phyloP scores from a whole-genome alignment of 2,888 invertebrate species.

The Tenthredo amoena region DNA sequence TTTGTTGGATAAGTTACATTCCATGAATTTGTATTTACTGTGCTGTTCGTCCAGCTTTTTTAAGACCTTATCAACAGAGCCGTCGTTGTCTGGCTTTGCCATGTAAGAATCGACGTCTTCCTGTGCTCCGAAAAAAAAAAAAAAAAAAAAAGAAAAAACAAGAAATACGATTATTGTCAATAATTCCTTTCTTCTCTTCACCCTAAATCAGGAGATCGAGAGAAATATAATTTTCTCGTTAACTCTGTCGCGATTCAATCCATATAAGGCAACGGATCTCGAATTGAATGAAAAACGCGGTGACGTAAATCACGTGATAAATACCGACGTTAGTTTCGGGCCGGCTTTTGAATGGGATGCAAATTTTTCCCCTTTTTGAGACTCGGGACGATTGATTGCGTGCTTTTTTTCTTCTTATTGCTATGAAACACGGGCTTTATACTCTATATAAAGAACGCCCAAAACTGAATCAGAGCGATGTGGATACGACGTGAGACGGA shows the following conservation, averaged over 20 bases:
- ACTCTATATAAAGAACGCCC: not conserved
- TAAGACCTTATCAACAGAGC: constrained; percentile 91
- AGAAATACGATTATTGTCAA: not conserved
- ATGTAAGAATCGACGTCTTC: constrained; percentile 98
- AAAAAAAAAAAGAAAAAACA: constrained; percentile 52
- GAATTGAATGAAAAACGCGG: not conserved
- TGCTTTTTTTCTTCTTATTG: not conserved
- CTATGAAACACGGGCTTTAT: not conserved
- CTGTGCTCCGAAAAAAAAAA: constrained; percentile 77
- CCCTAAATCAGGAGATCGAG: not conserved
- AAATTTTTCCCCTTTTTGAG: not conserved
- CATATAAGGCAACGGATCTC: constrained; percentile 40
- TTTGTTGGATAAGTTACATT: constrained; percentile 93
- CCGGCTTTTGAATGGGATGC: not conserved
- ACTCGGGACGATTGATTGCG: not conserved
- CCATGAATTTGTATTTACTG: constrained; percentile 98
- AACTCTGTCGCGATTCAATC: constrained; percentile 20
- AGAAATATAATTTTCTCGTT: constrained; percentile 40
- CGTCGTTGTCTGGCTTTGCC: constrained; percentile 89
- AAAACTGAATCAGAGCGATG: not conserved
- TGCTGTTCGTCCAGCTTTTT: constrained; percentile 94
- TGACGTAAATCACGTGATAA: not conserved
- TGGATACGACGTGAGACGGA: not conserved
- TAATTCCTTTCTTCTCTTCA: not conserved
- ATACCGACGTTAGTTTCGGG: too few species aligned